These are phyloP conservation scores for Macquaria ambigua DNA, from an alignment of 2,113 vertebrate species.

Conservation along the genomic window DNA sequence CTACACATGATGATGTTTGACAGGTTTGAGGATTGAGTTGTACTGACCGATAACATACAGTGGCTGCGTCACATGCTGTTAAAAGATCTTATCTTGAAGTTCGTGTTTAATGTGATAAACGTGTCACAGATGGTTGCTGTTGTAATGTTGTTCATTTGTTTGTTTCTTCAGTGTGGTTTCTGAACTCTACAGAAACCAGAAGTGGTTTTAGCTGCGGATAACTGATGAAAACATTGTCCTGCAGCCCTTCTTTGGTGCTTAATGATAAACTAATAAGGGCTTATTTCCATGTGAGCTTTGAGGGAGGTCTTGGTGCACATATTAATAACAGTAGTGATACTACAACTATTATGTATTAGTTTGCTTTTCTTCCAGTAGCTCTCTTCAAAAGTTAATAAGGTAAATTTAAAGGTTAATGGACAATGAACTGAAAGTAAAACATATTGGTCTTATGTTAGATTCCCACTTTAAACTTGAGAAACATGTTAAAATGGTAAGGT, in stretches of 20 bases:
- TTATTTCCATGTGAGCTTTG: background rate
- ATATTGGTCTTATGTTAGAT: background rate
- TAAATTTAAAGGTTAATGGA: background rate
- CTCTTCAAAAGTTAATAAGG: background rate
- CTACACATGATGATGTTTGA: slow-evolving; percentile 37
- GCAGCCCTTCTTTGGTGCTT: background rate
- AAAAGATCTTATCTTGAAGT: background rate
- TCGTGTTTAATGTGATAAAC: background rate
- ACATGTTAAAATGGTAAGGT: background rate
- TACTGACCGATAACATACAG: background rate
- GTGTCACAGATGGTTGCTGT: slow-evolving; percentile 2
- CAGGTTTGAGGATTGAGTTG: slow-evolving; percentile 39
- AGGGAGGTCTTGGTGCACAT: background rate
- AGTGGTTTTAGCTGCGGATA: slow-evolving; percentile 13
- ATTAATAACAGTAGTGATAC: too few species aligned
- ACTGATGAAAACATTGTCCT: background rate
- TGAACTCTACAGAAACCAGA: slow-evolving; percentile 32
- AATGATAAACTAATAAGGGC: background rate
- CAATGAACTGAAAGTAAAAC: background rate
- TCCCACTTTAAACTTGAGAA: background rate
- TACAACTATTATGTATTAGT: background rate
- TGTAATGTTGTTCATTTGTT: slow-evolving; percentile 4
- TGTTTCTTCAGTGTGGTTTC: background rate
- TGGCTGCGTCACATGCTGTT: background rate
- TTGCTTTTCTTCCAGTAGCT: background rate